Conservation (phyloP, 2,113 vertebrate species). For the Lophius piscatorius region DNA sequence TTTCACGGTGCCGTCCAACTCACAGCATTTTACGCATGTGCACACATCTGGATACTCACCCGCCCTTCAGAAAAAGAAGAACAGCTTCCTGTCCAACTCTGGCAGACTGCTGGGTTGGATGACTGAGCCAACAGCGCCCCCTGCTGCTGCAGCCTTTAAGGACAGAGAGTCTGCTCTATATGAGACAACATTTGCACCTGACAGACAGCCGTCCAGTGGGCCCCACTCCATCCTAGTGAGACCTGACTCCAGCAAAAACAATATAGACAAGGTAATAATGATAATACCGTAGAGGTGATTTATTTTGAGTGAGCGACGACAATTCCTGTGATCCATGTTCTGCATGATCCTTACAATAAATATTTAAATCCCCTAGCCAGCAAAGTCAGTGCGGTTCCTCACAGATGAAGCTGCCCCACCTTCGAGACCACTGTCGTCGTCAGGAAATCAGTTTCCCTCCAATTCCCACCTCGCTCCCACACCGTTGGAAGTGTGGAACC, state of each 20-base stretch:
- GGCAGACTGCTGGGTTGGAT: slow-evolving; percentile 63
- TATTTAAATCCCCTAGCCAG: slow-evolving; percentile 77
- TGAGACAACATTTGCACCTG: slow-evolving; percentile 65
- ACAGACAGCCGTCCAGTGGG: slow-evolving; percentile 70
- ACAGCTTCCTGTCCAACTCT: slow-evolving; percentile 56
- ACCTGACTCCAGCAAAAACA: slow-evolving; percentile 86
- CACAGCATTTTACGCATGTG: slow-evolving; percentile 75
- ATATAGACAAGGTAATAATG: slow-evolving; percentile 85
- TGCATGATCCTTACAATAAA: slow-evolving; percentile 8
- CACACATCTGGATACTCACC: slow-evolving; percentile 67
- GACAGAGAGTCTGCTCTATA: slow-evolving; percentile 80
- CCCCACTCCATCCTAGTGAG: slow-evolving; percentile 93
- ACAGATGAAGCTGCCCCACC: slow-evolving; percentile 84
- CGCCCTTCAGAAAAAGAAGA: slow-evolving; percentile 76
- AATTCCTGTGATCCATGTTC: neutral
- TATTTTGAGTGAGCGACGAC: neutral
- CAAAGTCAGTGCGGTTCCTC: slow-evolving; percentile 93
- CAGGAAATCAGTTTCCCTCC: slow-evolving; percentile 63
- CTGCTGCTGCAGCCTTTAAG: slow-evolving; percentile 79
- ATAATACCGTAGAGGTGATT: too few species aligned
- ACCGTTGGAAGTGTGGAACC: slow-evolving; percentile 79
- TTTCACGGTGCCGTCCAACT: slow-evolving; percentile 69
- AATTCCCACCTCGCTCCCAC: slow-evolving; percentile 37
- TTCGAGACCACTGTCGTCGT: slow-evolving; percentile 77
- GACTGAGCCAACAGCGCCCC: slow-evolving; percentile 70